Evolutionary conservation across 2,113 vertebrate species (phyloP), one percentile per base, ranked within the genome.

Genomic region (Oncorhynchus nerka): DNA sequence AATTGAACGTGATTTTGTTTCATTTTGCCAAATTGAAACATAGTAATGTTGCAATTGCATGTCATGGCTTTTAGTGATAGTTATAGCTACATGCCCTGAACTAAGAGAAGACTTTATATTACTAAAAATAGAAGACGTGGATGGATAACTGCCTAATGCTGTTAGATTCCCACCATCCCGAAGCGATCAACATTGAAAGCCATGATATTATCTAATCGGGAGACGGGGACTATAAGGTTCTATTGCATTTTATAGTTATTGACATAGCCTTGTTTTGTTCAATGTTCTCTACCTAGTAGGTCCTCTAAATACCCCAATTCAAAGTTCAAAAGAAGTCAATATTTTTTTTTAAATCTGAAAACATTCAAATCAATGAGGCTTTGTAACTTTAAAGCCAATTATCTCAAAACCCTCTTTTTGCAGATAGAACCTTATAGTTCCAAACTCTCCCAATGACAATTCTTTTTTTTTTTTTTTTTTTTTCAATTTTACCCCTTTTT

Each of bases 1-100:
- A 61, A 79, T 73, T 75, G 57, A 49, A 75, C 28, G 16, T 57
- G 32, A 76, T 76, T 79, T 65, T 51, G 24, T 72, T 70, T 76
- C 69, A 65, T 70, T 68, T 71, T 61, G 48, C 20, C 57, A 59
- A 71, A 70, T 68, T 66, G 5, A 70, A 76, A 83, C 65, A 75
- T 57, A 75, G 71, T 34, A 71, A 48, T 28, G 30, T 34, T 76
- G 32, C 59, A 7, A 66, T 70, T 39, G 57, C 55, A 49, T 15
- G 55, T 72, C 66, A 74, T 64, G 69, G 48, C 8, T n/a, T 68
- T 72, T 79, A 77, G 74, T 79, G 39, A 76, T 24, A 24, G 24
- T 24, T 24, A 24, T 24, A 24, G 65, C 65, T 16, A 30, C 65
- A 30, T 67, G 65, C 65, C 30, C 32, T 68, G 67, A 20, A 30